These are phyloP conservation scores for Periophthalmus magnuspinnatus DNA, from an alignment of 2,797 vertebrate species.

Conservation along the genomic window DNA sequence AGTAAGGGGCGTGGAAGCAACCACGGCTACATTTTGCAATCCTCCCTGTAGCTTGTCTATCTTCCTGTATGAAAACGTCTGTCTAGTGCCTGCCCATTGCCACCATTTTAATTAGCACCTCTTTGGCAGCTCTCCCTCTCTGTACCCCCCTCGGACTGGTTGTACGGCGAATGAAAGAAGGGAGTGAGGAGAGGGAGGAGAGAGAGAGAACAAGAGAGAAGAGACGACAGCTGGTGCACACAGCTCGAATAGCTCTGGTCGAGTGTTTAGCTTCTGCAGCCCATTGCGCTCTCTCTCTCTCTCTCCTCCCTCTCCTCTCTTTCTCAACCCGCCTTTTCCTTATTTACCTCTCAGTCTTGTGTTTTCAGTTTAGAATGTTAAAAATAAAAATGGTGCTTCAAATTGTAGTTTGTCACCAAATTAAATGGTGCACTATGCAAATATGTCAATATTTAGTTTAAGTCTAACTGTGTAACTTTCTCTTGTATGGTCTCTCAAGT, in stretches of 20 bases:
- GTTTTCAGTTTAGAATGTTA: no score
- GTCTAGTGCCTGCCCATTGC: constrained; percentile 52
- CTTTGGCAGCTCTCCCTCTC: constrained; percentile 32
- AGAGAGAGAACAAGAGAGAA: background rate
- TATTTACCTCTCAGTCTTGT: constrained; percentile 18
- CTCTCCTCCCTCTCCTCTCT: constrained; percentile 32
- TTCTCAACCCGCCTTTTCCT: constrained; percentile 40
- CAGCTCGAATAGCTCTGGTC: constrained; percentile 47
- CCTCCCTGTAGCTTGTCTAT: constrained; percentile 31
- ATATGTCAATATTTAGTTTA: no score
- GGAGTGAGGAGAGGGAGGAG: background rate
- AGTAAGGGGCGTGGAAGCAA: constrained; percentile 67
- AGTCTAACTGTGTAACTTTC: no score
- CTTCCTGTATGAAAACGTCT: constrained; percentile 41
- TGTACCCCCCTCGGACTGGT: constrained; percentile 50
- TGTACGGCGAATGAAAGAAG: constrained; percentile 33
- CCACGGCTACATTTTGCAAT: constrained; percentile 51
- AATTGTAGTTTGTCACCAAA: no score
- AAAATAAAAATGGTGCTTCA: no score
- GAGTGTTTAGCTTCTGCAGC: constrained; percentile 57
- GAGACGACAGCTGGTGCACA: constrained; percentile 17
- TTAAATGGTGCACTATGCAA: no score
- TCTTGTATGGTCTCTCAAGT: no score
- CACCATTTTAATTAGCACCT: constrained; percentile 65
- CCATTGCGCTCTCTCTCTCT: constrained; percentile 48